A percentile compares a stretch with the other conserved stretches of the same genome.
These are phyloP conservation scores for Vireo altiloquus DNA, from an alignment of 2,113 vertebrate species.

Conservation along the genomic window DNA sequence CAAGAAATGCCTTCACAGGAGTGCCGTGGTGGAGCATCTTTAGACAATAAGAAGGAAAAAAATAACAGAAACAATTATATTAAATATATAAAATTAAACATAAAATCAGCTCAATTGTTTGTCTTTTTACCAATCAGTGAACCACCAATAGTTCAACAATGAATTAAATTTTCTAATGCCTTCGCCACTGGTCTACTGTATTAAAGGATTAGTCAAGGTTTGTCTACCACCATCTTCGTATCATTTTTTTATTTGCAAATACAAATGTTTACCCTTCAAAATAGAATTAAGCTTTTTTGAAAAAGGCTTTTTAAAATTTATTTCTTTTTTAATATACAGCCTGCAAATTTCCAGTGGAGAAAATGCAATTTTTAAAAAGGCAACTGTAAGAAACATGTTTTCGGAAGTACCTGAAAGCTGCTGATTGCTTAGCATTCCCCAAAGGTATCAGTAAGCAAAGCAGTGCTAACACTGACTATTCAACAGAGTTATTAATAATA, in stretches of 20 bases:
- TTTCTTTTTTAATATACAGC: not conserved
- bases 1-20: not conserved
- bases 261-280: not conserved
- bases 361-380: not conserved
- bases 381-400: not conserved
- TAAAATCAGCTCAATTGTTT: not conserved
- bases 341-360: not conserved
- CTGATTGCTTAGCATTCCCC: not conserved
- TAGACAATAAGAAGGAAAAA: not conserved
- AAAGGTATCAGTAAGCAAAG: not conserved
- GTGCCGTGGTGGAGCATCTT: not conserved
- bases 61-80: not conserved
- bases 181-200: not conserved
- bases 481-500: not conserved
- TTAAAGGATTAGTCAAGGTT: not conserved
- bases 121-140: not conserved
- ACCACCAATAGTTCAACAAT: not conserved
- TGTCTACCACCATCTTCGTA: not conserved
- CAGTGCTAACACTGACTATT: not conserved
- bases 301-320: not conserved
- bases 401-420: not conserved
- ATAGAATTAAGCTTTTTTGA: not conserved
- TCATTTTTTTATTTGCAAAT: not conserved
- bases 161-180: not conserved
- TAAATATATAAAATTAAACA: not conserved